These are phyloP conservation scores for Suricata suricatta DNA, from an alignment of 2,113 vertebrate species.

Conservation along the genomic window DNA sequence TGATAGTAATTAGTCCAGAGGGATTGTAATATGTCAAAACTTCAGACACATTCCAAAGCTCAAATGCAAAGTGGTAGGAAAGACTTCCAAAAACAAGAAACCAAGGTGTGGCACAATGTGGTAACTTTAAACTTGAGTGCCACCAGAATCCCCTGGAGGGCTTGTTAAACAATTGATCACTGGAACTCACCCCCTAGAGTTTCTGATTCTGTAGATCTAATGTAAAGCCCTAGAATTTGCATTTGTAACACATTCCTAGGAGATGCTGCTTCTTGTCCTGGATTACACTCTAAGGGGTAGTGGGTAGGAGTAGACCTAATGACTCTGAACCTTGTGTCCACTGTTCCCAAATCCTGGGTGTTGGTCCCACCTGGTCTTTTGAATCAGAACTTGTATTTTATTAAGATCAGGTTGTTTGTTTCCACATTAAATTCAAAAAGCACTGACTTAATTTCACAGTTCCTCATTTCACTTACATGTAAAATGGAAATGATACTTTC, in stretches of 20 bases:
- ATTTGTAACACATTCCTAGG: not conserved
- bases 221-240: not conserved
- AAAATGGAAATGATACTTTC: not conserved
- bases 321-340: not conserved
- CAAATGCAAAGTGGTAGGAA: not conserved
- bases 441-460: not conserved
- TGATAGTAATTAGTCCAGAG: slow-evolving; percentile 45
- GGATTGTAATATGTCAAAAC: slow-evolving; percentile 16
- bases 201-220: not conserved
- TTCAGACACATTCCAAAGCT: slow-evolving; percentile 13
- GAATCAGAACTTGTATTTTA: not conserved
- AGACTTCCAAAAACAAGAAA: not conserved
- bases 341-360: not conserved
- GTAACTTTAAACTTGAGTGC: not conserved
- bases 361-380: not conserved
- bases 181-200: not conserved
- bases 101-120: not conserved
- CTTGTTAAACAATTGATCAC: not conserved
- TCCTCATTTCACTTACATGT: not conserved
- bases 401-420: not conserved
- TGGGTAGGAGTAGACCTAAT: not conserved
- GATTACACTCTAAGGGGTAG: not conserved
- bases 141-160: not conserved
- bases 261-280: not conserved
- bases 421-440: not conserved